Conservation (phyloP, 2,888 invertebrate species). For the Bruchidius siliquastri region DNA sequence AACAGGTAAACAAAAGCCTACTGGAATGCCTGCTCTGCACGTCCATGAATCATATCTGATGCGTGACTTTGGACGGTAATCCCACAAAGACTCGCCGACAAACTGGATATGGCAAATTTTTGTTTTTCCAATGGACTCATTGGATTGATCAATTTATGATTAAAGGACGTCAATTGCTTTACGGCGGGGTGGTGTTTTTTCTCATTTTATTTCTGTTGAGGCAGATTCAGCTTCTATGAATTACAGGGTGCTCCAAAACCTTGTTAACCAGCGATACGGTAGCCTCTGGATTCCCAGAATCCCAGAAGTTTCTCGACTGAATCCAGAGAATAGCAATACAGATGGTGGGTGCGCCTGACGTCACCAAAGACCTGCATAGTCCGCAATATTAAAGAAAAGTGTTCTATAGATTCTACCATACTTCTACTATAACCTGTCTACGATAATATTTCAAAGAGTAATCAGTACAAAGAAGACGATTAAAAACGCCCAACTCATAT, state of each 20-base stretch:
- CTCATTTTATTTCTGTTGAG: background rate
- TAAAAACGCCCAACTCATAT: too few species aligned
- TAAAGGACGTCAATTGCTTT: conserved; percentile 38
- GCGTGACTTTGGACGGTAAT: conserved; percentile 43
- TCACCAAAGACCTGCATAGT: too few species aligned
- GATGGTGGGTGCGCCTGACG: too few species aligned
- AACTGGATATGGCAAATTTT: conserved; percentile 37
- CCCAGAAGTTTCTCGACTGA: too few species aligned
- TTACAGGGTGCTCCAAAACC: background rate
- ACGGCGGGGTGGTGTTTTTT: conserved; percentile 16
- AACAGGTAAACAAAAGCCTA: conserved; percentile 9
- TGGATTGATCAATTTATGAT: conserved; percentile 39
- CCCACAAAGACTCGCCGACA: conserved; percentile 33
- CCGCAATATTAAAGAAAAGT: too few species aligned
- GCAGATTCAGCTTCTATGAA: background rate
- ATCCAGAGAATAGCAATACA: too few species aligned
- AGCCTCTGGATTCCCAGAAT: too few species aligned
- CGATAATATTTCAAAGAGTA: too few species aligned
- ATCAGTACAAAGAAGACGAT: too few species aligned
- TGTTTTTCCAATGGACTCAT: conserved; percentile 30
- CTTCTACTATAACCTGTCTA: too few species aligned
- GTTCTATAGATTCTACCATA: too few species aligned
- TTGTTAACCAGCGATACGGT: background rate
- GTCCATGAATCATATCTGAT: conserved; percentile 30
- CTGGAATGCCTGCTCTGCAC: background rate